These are phyloP conservation scores for Lissocephala sabroskyi DNA, from an alignment of 2,888 invertebrate genomes.

Conservation along the genomic window DNA sequence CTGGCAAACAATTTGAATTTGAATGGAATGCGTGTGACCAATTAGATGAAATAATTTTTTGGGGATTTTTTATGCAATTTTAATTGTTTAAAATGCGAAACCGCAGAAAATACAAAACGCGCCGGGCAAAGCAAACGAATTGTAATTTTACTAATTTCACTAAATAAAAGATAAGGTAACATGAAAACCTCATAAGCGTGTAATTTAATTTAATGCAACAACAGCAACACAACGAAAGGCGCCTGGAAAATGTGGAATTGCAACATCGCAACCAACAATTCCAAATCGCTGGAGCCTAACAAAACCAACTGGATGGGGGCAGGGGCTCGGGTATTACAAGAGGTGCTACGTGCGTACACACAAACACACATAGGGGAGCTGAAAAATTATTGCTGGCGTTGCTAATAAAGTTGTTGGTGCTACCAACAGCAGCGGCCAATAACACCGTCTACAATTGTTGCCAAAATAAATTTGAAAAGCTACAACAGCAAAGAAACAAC, in stretches of 20 bases:
- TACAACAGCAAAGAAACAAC: conserved; percentile 7
- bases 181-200: conserved; percentile 34
- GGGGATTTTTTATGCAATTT: conserved; percentile 15
- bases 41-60: conserved; percentile 1
- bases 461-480: conserved; percentile 36
- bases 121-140: conserved; percentile 18
- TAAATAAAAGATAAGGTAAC: conserved; percentile 26
- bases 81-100: conserved; percentile 17
- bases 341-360: neutral
- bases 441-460: conserved; percentile 26
- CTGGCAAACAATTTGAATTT: no score
- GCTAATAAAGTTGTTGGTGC: conserved; percentile 56
- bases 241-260: conserved; percentile 39
- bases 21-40: no score
- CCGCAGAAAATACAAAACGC: conserved; percentile 8
- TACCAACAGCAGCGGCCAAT: conserved; percentile 20
- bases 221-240: conserved; percentile 9
- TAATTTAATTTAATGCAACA: conserved; percentile 44
- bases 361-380: neutral
- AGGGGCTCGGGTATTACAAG: neutral
- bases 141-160: conserved; percentile 52
- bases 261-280: conserved; percentile 13
- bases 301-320: neutral
- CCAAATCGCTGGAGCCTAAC: conserved; percentile 30
- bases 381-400: conserved; percentile 14